Evolutionary conservation across 2,888 invertebrate genomes (phyloP).

Genomic region (Synergus japonicus): DNA sequence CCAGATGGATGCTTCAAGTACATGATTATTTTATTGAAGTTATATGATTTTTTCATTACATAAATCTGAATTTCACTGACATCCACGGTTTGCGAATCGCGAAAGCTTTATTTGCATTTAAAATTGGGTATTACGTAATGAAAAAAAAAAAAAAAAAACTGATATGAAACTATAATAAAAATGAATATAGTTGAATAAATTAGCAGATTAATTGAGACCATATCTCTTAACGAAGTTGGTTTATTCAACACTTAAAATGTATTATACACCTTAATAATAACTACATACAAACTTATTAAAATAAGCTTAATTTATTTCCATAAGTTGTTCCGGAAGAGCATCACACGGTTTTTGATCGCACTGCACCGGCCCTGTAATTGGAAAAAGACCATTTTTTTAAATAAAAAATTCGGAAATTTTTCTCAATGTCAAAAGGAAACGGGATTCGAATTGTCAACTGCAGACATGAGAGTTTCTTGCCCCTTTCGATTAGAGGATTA

Average conservation of each 20-base stretch:
- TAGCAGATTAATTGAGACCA: slow-evolving; percentile 27
- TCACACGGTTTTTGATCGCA: slow-evolving; percentile 60
- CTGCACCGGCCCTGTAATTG: slow-evolving; percentile 65
- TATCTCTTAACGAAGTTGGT: slow-evolving; percentile 68
- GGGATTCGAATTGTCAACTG: slow-evolving; percentile 20
- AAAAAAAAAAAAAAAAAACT: background rate
- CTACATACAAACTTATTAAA: slow-evolving; percentile 76
- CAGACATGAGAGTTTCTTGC: background rate
- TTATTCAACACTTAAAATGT: slow-evolving; percentile 74
- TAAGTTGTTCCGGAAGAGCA: slow-evolving; percentile 68
- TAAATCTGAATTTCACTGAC: background rate
- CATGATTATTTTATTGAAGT: background rate
- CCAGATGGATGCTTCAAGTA: slow-evolving; percentile 19
- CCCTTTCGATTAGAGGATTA: background rate
- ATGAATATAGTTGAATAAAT: background rate
- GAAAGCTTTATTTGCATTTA: background rate
- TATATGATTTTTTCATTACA: background rate
- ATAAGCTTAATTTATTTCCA: slow-evolving; percentile 70
- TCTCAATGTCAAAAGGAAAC: background rate
- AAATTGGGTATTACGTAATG: background rate
- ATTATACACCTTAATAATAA: slow-evolving; percentile 71
- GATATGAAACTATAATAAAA: background rate
- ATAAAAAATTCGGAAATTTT: background rate
- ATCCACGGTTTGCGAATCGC: background rate
- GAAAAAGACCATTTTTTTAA: slow-evolving; percentile 38